These are phyloP conservation scores for Mylabris sibirica DNA, from an alignment of 2,888 invertebrate genomes.

Conservation along the genomic window DNA sequence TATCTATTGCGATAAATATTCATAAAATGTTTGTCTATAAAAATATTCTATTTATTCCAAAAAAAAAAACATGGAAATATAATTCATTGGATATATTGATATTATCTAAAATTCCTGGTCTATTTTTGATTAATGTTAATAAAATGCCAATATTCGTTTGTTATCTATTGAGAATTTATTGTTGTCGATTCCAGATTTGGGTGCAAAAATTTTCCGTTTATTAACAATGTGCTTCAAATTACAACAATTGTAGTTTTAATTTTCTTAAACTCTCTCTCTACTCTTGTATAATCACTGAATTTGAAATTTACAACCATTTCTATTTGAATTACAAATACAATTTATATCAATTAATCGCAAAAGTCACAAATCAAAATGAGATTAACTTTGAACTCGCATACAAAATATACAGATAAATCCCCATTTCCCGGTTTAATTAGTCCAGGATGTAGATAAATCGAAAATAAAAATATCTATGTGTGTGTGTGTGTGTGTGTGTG, in stretches of 20 bases:
- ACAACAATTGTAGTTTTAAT: not conserved
- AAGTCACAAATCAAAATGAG: slow-evolving; percentile 41
- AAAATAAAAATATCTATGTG: slow-evolving; percentile 28
- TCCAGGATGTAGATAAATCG: slow-evolving; percentile 28
- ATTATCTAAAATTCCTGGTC: not conserved
- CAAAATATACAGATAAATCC: slow-evolving; percentile 41
- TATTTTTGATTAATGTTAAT: slow-evolving; percentile 1
- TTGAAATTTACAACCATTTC: not conserved
- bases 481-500: too few relatives aligned
- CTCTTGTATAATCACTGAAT: not conserved
- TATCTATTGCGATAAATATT: not conserved
- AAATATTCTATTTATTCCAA: not conserved
- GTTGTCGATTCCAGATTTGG: not conserved
- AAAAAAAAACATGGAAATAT: not conserved
- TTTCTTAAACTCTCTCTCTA: not conserved
- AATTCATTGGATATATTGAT: not conserved
- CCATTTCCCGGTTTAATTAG: slow-evolving; percentile 37
- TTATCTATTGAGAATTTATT: not conserved
- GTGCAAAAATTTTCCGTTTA: not conserved
- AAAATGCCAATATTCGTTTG: not conserved
- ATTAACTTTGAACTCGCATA: slow-evolving; percentile 42
- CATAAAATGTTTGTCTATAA: not conserved
- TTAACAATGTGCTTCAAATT: not conserved
- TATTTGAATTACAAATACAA: slow-evolving; percentile 30
- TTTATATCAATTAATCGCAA: slow-evolving; percentile 40